Evolutionary conservation across 1,140 invertebrate species (phyloP).

Genomic region (Scaptomyza montana): DNA sequence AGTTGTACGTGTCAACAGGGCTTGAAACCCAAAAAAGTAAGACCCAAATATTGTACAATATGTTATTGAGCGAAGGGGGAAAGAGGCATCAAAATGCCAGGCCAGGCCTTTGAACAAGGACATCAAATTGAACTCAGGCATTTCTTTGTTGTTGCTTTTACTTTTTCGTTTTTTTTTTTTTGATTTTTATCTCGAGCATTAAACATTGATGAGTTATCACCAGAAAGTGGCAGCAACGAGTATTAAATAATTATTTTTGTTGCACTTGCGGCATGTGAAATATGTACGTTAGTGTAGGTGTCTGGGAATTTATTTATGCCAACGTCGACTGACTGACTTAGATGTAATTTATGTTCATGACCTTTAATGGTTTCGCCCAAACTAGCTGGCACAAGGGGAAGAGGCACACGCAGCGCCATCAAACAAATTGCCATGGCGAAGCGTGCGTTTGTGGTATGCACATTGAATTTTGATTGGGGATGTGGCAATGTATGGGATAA

Average conservation of each 20-base stretch:
- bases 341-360: conserved; percentile 77
- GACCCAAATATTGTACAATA: conserved; percentile 35
- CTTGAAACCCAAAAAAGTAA: conserved; percentile 11
- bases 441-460: conserved; percentile 60
- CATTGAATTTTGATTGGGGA: conserved; percentile 78
- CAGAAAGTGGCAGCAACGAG: conserved; percentile 25
- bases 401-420: conserved; percentile 64
- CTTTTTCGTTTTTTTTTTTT: conserved; percentile 41
- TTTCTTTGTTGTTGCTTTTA: conserved; percentile 12
- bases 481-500: conserved; percentile 7
- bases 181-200: conserved; percentile 61
- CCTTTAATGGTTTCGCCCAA: conserved; percentile 65
- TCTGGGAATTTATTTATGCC: conserved; percentile 31
- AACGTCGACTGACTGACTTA: conserved; percentile 35
- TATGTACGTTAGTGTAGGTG: conserved; percentile 33
- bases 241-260: conserved; percentile 71
- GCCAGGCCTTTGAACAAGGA: conserved; percentile 10
- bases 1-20: conserved; percentile 74
- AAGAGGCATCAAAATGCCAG: conserved; percentile 28
- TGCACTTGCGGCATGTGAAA: conserved; percentile 52
- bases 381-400: conserved; percentile 1
- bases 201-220: conserved; percentile 76
- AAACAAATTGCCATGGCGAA: conserved; percentile 70
- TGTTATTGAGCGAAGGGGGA: neutral
- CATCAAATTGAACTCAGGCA: conserved; percentile 21